Conservation (phyloP, 2,888 invertebrate species). For the Biston stratarius region DNA sequence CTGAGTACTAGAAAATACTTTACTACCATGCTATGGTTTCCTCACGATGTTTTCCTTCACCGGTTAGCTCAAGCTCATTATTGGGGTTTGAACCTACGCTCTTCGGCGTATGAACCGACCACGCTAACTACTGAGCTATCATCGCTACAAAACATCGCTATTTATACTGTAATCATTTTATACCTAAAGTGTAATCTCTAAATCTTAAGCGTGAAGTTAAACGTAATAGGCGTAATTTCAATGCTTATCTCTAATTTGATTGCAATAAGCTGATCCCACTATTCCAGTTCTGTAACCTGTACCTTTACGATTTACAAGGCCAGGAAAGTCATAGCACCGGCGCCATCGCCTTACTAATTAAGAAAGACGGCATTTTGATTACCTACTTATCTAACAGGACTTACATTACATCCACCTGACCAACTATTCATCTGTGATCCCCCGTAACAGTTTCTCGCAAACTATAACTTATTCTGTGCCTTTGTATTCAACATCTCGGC, state of each 20-base stretch:
- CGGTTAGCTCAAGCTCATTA: too few species aligned
- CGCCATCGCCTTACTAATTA: constrained; percentile 69
- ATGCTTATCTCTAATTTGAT: constrained; percentile 25
- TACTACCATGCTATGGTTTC: too few species aligned
- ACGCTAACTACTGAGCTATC: too few species aligned
- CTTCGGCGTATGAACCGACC: too few species aligned
- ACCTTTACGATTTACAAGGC: constrained; percentile 12
- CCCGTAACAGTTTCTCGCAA: neutral
- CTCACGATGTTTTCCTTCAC: too few species aligned
- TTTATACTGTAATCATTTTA: too few species aligned
- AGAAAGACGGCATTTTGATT: constrained; percentile 82
- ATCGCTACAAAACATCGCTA: too few species aligned
- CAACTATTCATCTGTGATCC: constrained; percentile 14
- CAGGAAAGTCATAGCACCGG: constrained; percentile 38
- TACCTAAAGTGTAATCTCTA: neutral
- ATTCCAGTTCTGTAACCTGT: constrained; percentile 22
- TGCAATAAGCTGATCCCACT: constrained; percentile 20
- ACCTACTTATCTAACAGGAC: constrained; percentile 77
- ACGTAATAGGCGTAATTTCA: constrained; percentile 10
- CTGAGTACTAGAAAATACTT: too few species aligned
- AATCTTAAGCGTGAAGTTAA: neutral
- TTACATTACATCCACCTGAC: constrained; percentile 42
- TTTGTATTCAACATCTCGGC: neutral
- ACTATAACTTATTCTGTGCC: constrained; percentile 11
- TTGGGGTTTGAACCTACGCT: too few species aligned